Base-by-base conservation (phyloP, 2,113 vertebrate genomes). In the Ascaphus truei region DNA sequence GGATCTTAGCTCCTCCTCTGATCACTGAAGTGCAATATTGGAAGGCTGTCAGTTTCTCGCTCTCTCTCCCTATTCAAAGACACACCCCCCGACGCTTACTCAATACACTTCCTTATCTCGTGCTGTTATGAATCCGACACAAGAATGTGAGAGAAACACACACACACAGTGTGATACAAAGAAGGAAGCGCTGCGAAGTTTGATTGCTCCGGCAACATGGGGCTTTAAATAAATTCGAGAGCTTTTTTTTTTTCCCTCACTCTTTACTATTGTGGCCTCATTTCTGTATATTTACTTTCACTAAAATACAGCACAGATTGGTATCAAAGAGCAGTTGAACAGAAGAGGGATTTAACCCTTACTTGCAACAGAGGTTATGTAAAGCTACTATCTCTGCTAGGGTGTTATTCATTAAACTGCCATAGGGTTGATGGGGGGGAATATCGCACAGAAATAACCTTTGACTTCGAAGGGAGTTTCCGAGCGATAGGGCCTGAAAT, bases 51-150 rank as follows among this genome's bases (percentile, higher is more conserved):
- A 22, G 43, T 34, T 34, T 41, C 37, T n/a, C 25, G 1, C 57
- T 39, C 22, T 23, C 57, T 10, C 58, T 27, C 25, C 3, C 58
- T 2, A 9, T 16, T 34, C 30, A 30, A 23, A 31, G 31, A 37
- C 45, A 65, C 62, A 26, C 62, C 62, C n/a, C 62, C 62, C 20
- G 62, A 53, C 41, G 41, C 41, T 65, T 65, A 53, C 62, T 53
- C 62, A 65, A 64, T 27, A 51, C 62, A 52, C 45, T 65, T 65
- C 62, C 62, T 65, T 65, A 65, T 65, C 62, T 65, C 31, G 18
- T 29, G 47, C 48, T 3, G 23, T 30, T 3, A 15, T 20, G n/a
- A n/a, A n/a, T n/a, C 12, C 2, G 39, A 41, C 26, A 36, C 41
- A 18, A 18, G 5, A 47, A 62, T 50, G 61, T 62, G 29, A 62